A percentile compares a stretch with the other conserved stretches of the same genome.
phyloP scores from a whole-genome alignment of 1,140 invertebrate species.

The Aphelinus certus region DNA sequence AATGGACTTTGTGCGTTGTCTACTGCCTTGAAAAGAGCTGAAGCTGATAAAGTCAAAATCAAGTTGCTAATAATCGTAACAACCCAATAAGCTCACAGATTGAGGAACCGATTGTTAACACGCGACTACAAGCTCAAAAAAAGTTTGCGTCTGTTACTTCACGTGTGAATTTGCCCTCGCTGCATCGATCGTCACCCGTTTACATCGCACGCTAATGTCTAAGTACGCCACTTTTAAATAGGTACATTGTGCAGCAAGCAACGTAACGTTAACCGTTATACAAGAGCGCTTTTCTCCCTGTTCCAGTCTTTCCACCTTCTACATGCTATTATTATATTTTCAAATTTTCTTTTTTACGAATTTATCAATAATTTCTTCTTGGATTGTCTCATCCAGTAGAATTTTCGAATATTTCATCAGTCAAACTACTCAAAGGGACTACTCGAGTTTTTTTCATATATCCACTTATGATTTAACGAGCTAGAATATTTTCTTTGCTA shows the following conservation, averaged over 20 bases:
- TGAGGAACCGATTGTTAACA: neutral
- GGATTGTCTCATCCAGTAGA: too few relatives aligned
- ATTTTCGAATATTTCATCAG: too few relatives aligned
- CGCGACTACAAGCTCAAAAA: neutral
- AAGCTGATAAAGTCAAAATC: neutral
- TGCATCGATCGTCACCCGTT: conserved; percentile 10
- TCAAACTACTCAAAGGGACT: too few relatives aligned
- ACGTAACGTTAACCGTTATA: conserved; percentile 6
- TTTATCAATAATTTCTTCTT: too few relatives aligned
- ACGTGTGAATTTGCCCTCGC: neutral
- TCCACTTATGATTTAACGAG: too few relatives aligned
- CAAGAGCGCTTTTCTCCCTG: neutral
- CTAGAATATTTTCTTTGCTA: too few relatives aligned
- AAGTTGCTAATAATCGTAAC: conserved; percentile 16
- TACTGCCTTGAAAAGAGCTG: neutral
- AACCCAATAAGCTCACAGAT: conserved; percentile 12
- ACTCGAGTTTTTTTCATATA: too few relatives aligned
- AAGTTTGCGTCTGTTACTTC: conserved; percentile 2
- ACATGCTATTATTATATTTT: too few relatives aligned
- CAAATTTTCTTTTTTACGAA: too few relatives aligned
- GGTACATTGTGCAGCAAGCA: too few relatives aligned
- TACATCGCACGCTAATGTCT: neutral
- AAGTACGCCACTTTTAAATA: neutral
- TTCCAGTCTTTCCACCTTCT: too few relatives aligned
- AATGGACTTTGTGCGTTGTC: neutral